A percentile compares a stretch with the other conserved stretches of the same genome.
Evolutionary conservation across 2,888 invertebrate genomes (phyloP).

Genomic region (Caenorhabditis afra): DNA sequence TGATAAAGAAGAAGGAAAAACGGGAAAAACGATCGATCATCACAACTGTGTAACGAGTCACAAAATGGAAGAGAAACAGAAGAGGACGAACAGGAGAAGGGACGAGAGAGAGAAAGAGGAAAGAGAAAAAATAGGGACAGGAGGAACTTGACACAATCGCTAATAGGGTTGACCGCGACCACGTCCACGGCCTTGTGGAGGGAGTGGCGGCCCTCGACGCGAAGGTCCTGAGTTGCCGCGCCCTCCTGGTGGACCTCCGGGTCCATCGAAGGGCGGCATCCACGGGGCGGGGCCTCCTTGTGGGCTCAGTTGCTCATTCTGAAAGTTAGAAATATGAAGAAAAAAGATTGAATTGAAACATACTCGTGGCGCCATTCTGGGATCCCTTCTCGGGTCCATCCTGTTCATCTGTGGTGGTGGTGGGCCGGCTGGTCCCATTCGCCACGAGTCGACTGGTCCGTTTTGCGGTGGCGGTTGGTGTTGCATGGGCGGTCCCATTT

Average conservation of each 20-base stretch:
- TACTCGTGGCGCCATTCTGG: constrained; percentile 34
- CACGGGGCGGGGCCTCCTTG: constrained; percentile 24
- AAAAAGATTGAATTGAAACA: constrained; percentile 5
- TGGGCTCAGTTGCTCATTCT: constrained; percentile 24
- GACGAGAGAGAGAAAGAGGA: background rate
- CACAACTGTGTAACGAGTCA: background rate
- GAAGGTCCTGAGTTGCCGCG: constrained; percentile 4
- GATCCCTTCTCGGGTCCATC: constrained; percentile 47
- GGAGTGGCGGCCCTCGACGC: constrained; percentile 2
- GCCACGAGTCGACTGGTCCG: constrained; percentile 39
- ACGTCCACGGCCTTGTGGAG: constrained; percentile 16
- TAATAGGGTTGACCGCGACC: constrained; percentile 36
- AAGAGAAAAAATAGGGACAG: constrained; percentile 2
- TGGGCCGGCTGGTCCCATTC: background rate
- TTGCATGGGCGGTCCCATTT: constrained; percentile 23
- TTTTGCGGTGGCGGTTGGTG: background rate
- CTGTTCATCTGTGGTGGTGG: constrained; percentile 3
- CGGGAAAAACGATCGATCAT: background rate
- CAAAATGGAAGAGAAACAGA: background rate
- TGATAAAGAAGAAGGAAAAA: background rate
- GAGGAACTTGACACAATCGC: background rate
- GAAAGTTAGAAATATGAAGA: constrained; percentile 17
- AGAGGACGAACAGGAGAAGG: background rate
- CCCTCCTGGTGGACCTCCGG: background rate
- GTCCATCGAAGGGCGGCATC: constrained; percentile 55